These are phyloP conservation scores for Drosophila nebulosa DNA, from an alignment of 1,140 invertebrate species.

Conservation along the genomic window DNA sequence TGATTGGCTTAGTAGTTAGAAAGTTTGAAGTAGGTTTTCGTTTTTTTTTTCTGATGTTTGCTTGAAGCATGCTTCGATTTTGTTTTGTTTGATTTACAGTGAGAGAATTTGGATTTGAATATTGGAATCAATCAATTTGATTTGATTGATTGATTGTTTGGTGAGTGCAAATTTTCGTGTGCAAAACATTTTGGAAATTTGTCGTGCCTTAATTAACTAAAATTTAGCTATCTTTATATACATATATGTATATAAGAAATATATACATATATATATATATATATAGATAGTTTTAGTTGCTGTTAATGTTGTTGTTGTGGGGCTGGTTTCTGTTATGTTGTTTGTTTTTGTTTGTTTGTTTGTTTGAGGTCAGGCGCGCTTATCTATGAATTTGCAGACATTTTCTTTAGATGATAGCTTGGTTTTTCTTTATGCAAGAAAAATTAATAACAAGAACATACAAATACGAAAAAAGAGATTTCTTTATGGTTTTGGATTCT, in stretches of 20 bases:
- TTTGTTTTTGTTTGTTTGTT: neutral
- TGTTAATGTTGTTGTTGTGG: neutral
- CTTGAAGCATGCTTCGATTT: constrained; percentile 71
- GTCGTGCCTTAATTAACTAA: constrained; percentile 45
- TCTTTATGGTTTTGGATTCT: constrained; percentile 45
- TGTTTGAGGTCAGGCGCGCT: constrained; percentile 39
- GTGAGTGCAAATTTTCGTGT: constrained; percentile 24
- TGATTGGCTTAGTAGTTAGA: constrained; percentile 58
- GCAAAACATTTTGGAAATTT: constrained; percentile 59
- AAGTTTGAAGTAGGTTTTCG: constrained; percentile 34
- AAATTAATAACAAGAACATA: constrained; percentile 80
- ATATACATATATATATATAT: neutral
- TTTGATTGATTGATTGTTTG: no score
- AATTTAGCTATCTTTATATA: neutral
- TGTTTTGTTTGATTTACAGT: constrained; percentile 36
- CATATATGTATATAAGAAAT: neutral
- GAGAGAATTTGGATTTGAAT: neutral
- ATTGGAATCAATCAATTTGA: neutral
- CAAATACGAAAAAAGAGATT: constrained; percentile 81
- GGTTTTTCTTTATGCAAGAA: constrained; percentile 70
- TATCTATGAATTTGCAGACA: constrained; percentile 80
- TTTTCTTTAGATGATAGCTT: constrained; percentile 79
- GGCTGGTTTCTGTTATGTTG: neutral
- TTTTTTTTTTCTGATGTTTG: constrained; percentile 27
- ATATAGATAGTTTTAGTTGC: neutral